Percentiles rank a stretch among this genome's conserved stretches.
Evolutionary conservation across 2,113 vertebrate species (phyloP).

Genomic region (Pyrgilauda ruficollis): DNA sequence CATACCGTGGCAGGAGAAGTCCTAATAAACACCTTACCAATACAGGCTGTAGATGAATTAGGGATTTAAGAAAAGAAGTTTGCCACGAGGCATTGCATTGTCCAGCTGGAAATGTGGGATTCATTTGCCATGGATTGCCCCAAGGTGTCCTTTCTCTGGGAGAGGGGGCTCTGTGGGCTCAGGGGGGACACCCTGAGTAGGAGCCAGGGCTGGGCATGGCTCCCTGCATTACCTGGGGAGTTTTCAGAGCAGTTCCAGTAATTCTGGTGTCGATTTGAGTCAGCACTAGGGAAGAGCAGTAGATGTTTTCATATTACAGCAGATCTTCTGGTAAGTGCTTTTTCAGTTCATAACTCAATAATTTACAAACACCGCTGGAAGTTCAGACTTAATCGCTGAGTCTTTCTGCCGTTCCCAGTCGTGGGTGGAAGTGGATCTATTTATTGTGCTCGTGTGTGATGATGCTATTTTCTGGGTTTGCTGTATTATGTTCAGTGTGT

Average conservation of each 20-base stretch:
- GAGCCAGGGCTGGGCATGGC: accelerated
- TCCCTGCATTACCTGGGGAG: background rate
- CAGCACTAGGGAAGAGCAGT: background rate
- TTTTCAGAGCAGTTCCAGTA: background rate
- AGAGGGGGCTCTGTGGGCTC: background rate
- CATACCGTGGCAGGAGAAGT: background rate
- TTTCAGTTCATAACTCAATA: background rate
- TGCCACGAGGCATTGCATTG: background rate
- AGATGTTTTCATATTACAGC: background rate
- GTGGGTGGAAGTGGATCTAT: background rate
- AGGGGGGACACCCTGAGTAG: background rate
- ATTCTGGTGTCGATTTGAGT: background rate
- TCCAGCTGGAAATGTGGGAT: background rate
- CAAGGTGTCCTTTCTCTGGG: background rate
- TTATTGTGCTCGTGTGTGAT: background rate
- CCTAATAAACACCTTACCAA: background rate
- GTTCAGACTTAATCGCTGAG: background rate
- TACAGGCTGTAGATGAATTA: background rate
- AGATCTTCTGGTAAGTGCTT: background rate
- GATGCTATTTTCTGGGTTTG: background rate
- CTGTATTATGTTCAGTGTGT: background rate
- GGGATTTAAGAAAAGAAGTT: background rate
- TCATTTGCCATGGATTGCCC: accelerated
- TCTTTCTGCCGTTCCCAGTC: background rate
- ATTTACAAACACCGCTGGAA: background rate